Conservation (phyloP, 2,797 vertebrate genomes). For the Rhynchonycteris naso region DNA sequence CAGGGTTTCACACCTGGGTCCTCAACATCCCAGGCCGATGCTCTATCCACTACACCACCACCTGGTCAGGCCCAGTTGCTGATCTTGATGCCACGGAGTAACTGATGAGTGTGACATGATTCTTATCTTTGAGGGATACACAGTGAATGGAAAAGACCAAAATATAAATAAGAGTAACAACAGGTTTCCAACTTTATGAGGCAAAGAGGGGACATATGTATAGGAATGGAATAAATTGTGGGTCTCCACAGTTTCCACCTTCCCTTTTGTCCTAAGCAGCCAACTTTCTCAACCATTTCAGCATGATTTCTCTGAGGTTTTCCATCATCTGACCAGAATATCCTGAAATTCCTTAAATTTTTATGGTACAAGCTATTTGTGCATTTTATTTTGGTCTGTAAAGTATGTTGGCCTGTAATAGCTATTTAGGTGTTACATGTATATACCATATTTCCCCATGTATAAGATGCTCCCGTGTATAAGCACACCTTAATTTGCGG, state of each 20-base stretch:
- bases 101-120: neutral
- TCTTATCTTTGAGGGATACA: constrained; percentile 16
- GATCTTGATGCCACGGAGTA: neutral
- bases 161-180: neutral
- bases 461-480: too few species aligned
- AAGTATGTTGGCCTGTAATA: neutral
- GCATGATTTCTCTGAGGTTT: neutral
- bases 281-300: neutral
- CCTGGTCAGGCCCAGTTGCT: neutral
- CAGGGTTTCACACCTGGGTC: too few species aligned
- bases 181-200: neutral
- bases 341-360: constrained; percentile 1
- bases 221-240: neutral
- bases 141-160: neutral
- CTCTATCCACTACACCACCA: too few species aligned
- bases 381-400: neutral
- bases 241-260: neutral
- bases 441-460: neutral
- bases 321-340: constrained; percentile 30
- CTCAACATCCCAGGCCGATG: too few species aligned
- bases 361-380: neutral
- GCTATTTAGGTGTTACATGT: neutral
- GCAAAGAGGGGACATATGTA: neutral
- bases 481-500: too few species aligned
- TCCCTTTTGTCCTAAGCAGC: neutral